These are phyloP conservation scores for Nasonia giraulti DNA, from an alignment of 1,140 invertebrate genomes.

Conservation along the genomic window DNA sequence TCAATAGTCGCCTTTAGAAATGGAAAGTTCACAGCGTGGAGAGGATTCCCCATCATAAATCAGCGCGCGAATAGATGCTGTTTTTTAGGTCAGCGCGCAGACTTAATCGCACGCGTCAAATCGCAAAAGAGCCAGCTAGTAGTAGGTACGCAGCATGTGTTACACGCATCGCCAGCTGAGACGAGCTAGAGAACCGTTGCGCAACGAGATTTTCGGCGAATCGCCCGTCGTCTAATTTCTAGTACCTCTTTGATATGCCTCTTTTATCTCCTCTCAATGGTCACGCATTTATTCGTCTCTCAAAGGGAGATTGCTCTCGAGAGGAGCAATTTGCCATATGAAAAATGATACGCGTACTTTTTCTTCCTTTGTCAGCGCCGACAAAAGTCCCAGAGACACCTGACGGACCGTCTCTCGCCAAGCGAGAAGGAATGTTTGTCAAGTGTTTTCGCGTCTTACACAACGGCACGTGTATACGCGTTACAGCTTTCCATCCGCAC, in stretches of 20 bases:
- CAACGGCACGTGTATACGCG: neutral
- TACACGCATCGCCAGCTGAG: neutral
- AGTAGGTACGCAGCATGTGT: neutral
- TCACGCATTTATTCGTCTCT: neutral
- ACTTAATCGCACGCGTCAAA: conserved; percentile 6
- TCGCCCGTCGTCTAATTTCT: neutral
- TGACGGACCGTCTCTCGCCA: neutral
- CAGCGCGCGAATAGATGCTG: neutral
- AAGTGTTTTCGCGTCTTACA: neutral
- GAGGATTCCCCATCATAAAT: neutral
- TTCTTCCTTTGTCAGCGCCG: conserved; percentile 3
- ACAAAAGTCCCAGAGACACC: neutral
- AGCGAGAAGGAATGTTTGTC: neutral
- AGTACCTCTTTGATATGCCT: neutral
- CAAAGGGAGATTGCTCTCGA: neutral
- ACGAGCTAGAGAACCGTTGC: neutral
- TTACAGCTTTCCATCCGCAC: too few relatives aligned
- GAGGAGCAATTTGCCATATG: conserved; percentile 25
- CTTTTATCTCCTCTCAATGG: neutral
- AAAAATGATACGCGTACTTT: conserved; percentile 14
- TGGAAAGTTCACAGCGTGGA: neutral
- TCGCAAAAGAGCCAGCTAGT: neutral
- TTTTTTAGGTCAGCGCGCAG: neutral
- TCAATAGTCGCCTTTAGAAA: neutral
- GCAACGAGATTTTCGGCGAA: conserved; percentile 8